Base-by-base conservation (phyloP, 1,140 invertebrate genomes). In the Drosophila tristis region DNA sequence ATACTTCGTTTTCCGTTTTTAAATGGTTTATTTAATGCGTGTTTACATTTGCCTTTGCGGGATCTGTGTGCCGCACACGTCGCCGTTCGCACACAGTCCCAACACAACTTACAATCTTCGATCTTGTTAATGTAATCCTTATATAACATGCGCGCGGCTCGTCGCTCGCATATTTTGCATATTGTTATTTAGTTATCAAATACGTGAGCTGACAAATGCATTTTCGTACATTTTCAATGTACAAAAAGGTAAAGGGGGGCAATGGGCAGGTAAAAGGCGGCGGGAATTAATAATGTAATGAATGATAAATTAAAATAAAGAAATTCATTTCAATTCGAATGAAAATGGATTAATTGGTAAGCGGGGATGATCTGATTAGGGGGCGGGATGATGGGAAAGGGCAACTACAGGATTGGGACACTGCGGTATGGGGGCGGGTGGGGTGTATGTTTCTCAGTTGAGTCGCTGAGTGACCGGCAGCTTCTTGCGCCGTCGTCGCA, bases 401-500 rank as follows among this genome's bases (percentile, higher is more conserved):
- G 2, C 48, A 9, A 8, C 31, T 31, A 31, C 31, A 31, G 31
- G 31, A 31, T 31, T 31, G 31, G 31, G 6, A 64, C 23, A 55
- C 15, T 49, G 6, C 50, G 11, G 63, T 39, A 70, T 59, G 66
- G 31, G 48, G 31, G 25, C 29, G 42, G 20, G 20, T 45, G 61
- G n/a, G 25, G 60, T 50, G 51, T 35, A 20, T 31, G 44, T 15
- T 31, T 29, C 54, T 85, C 66, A 92, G 64, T 93, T 93, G 43
- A 93, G 90, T 65, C 93, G 84, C 77, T 93, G 93, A 64, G 92
- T 91, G 61, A 93, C 92, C 60, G 92, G 92, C 54, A 92, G 63
- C 62, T 92, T 92, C 90, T 93, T 92, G 89, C 91, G 74, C 81
- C 93, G 42, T 65, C 92, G 50, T 89, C 93, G 74, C 90, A 93